A percentile compares a stretch with the other conserved stretches of the same genome.
These are phyloP conservation scores for Epinephelus coioides DNA, from an alignment of 2,797 vertebrate species.

Conservation along the genomic window DNA sequence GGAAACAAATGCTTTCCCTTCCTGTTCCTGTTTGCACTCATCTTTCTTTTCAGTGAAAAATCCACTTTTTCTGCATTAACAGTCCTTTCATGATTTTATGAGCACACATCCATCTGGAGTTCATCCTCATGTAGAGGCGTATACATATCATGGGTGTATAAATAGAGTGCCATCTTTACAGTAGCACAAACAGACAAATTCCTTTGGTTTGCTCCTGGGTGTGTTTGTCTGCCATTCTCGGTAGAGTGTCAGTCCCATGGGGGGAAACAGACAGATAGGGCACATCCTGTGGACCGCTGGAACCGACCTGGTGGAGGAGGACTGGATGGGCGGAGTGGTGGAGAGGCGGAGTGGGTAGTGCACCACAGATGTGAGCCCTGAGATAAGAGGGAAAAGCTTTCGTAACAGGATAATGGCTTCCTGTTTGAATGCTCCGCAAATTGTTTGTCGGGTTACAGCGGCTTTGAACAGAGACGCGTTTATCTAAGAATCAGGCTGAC, in stretches of 20 bases:
- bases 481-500: conserved; percentile 67
- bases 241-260: conserved; percentile 56
- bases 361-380: conserved; percentile 79
- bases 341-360: conserved; percentile 55
- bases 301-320: conserved; percentile 56
- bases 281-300: conserved; percentile 79
- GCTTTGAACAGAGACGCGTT: conserved; percentile 76
- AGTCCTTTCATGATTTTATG: not conserved
- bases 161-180: conserved; percentile 46
- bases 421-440: conserved; percentile 80
- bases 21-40: conserved; percentile 2
- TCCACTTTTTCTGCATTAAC: not conserved
- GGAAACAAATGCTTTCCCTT: conserved; percentile 23
- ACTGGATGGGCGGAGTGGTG: conserved; percentile 64
- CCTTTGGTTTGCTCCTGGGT: conserved; percentile 67
- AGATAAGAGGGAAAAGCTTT: conserved; percentile 80
- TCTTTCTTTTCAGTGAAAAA: not conserved
- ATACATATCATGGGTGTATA: not conserved
- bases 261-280: conserved; percentile 72
- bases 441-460: conserved; percentile 69
- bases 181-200: conserved; percentile 73
- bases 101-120: not conserved
- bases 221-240: conserved; percentile 64
- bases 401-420: conserved; percentile 84
- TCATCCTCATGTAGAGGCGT: not conserved